Evolutionary conservation across 2,113 vertebrate genomes (phyloP).

Genomic region (Danionella cerebrum): DNA sequence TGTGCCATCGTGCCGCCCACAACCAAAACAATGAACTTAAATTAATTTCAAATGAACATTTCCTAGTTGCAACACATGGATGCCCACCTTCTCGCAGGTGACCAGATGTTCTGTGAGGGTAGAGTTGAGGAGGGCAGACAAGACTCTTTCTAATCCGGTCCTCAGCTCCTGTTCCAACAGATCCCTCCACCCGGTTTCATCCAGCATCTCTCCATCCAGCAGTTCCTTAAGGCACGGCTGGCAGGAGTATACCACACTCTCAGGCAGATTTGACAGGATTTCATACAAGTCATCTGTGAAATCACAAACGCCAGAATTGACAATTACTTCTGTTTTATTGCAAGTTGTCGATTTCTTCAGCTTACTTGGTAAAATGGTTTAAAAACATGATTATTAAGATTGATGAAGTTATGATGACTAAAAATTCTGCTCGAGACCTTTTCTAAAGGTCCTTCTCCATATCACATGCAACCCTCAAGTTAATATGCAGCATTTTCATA

Average conservation of each 20-base stretch:
- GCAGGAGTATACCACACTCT: slow-evolving; percentile 84
- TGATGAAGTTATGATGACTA: too few relatives aligned
- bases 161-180: slow-evolving; percentile 74
- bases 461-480: too few relatives aligned
- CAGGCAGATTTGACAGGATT: slow-evolving; percentile 84
- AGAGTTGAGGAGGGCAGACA: slow-evolving; percentile 76
- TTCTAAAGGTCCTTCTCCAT: too few relatives aligned
- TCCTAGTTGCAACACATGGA: background rate
- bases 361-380: too few relatives aligned
- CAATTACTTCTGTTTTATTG: too few relatives aligned
- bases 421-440: too few relatives aligned
- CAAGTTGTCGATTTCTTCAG: too few relatives aligned
- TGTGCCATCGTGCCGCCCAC: too few relatives aligned
- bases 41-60: too few relatives aligned
- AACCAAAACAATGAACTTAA: too few relatives aligned
- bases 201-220: slow-evolving; percentile 48
- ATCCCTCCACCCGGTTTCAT: slow-evolving; percentile 67
- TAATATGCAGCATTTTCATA: too few relatives aligned
- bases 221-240: slow-evolving; percentile 73
- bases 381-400: too few relatives aligned
- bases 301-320: background rate
- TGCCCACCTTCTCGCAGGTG: slow-evolving; percentile 71
- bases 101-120: slow-evolving; percentile 72
- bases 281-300: slow-evolving; percentile 82
- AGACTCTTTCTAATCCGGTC: slow-evolving; percentile 76